Base-by-base conservation (phyloP, 2,888 invertebrate species). In the Philereme transversata region DNA sequence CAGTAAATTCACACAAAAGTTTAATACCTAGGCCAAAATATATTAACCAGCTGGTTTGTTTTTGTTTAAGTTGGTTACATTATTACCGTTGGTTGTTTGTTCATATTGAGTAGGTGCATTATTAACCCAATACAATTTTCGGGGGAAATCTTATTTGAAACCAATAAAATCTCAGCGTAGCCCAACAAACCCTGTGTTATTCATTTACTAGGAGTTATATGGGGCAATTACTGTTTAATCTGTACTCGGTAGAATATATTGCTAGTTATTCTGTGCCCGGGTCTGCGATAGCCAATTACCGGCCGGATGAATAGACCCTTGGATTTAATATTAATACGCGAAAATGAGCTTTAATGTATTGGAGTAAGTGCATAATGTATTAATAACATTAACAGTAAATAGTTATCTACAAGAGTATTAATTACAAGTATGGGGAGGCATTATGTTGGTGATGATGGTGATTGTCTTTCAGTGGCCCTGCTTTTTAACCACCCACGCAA, bases 281-380 rank as follows among this genome's bases (percentile, higher is more conserved):
- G 35, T n/a, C 46, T 50, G 43, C 22, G 58, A 53, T 62, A 58
- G 43, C 40, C 57, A 57, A 62, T 62, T 58, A 57, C 53, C 36
- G 43, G 57, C 22, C n/a, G 10, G 36, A 36, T 10, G 43, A 45
- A 45, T 11, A 7, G 36, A 38, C 38, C 11, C 9, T 4, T 11
- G 50, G 11, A 10, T 50, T 38, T 11, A 11, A 45, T 5, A 43
- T 43, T 10, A n/a, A 4, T n/a, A 45, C 45, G 45, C 22, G 50
- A 49, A 22, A 50, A 33, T 40, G 50, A 50, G 38, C 50, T 50
- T 44, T 36, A 36, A 50, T 38, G 50, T 44, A 35, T 10, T 10
- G 56, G 44, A 5, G 38, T 38, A 8, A 8, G 8, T 38, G n/a
- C n/a, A n/a, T n/a, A 7, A 38, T 22, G 22, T 22, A 2, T 22